Conservation (phyloP, 2,888 invertebrate species). For the Rhaphigaster nebulosa region DNA sequence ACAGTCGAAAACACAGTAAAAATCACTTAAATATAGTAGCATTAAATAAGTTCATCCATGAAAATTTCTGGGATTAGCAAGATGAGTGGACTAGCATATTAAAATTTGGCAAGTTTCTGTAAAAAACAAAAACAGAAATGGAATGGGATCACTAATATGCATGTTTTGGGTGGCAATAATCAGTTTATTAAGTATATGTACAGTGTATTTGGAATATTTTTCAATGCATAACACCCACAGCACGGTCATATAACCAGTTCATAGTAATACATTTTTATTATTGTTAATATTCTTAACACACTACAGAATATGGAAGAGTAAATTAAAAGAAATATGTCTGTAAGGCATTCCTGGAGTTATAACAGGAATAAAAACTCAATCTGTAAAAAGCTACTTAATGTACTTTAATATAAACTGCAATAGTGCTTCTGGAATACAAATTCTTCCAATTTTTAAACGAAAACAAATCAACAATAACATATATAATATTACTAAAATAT, state of each 20-base stretch:
- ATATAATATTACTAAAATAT: not conserved
- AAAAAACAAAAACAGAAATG: not conserved
- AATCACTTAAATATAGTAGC: not conserved
- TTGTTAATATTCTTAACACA: not conserved
- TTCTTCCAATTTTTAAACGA: not conserved
- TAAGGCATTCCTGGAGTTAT: not conserved
- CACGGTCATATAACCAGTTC: not conserved
- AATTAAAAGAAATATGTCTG: not conserved
- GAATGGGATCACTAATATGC: not conserved
- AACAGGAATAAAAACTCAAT: not conserved
- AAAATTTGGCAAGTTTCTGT: not conserved
- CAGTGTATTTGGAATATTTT: not conserved
- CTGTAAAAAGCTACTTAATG: not conserved
- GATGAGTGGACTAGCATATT: not conserved
- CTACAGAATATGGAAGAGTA: not conserved
- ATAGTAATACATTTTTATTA: not conserved
- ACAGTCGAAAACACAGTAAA: constrained; percentile 1
- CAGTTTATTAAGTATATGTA: not conserved
- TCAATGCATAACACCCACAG: not conserved
- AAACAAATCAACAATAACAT: not conserved
- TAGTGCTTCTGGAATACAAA: not conserved
- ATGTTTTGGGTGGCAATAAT: not conserved
- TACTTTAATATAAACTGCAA: not conserved
- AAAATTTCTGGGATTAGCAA: not conserved
- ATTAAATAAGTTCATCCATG: not conserved